These are phyloP conservation scores for Pterostichus madidus DNA, from an alignment of 2,888 invertebrate genomes.

Conservation along the genomic window DNA sequence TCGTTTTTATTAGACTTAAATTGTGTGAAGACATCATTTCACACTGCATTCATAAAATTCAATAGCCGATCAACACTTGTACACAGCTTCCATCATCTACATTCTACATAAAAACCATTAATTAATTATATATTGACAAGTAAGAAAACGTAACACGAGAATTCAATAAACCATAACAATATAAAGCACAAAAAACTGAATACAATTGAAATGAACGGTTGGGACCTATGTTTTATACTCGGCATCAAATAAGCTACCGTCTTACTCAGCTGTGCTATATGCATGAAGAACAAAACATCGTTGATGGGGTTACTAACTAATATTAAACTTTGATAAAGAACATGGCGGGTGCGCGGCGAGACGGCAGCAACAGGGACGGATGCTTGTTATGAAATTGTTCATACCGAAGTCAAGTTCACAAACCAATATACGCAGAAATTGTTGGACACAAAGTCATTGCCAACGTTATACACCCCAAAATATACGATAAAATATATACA, in stretches of 20 bases:
- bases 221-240: neutral
- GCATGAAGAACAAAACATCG: conserved; percentile 22
- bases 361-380: neutral
- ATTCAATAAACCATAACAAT: conserved; percentile 17
- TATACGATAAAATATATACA: too few species aligned
- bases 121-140: conserved; percentile 24
- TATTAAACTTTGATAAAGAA: conserved; percentile 43
- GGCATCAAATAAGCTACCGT: neutral
- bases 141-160: conserved; percentile 14
- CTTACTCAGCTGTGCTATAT: neutral
- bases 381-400: conserved; percentile 41
- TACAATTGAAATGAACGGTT: neutral
- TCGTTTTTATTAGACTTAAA: conserved; percentile 48
- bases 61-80: conserved; percentile 13
- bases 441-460: too few species aligned
- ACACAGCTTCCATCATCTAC: neutral
- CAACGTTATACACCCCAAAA: too few species aligned
- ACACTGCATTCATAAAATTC: conserved; percentile 29
- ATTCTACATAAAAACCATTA: neutral
- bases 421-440: conserved; percentile 4
- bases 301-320: conserved; percentile 45
- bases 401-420: conserved; percentile 24
- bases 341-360: neutral
- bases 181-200: conserved; percentile 14
- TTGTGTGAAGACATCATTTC: conserved; percentile 42